Evolutionary conservation across 2,888 invertebrate species (phyloP).

Genomic region (Mesorhabditis sp.): DNA sequence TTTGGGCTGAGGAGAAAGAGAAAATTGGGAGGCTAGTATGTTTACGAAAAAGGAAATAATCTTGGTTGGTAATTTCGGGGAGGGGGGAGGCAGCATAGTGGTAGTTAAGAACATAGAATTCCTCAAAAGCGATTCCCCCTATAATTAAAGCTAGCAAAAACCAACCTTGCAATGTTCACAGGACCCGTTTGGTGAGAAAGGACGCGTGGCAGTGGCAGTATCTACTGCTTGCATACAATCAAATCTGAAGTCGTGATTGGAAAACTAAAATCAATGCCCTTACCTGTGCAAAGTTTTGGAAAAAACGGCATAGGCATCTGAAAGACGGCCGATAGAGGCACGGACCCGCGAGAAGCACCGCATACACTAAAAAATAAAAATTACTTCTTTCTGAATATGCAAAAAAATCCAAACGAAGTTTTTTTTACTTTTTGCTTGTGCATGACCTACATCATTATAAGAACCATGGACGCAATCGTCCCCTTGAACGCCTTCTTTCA

Average conservation of each 20-base stretch:
- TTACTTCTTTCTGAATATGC: background rate
- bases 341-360: slow-evolving; percentile 6
- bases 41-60: too few species aligned
- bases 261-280: background rate
- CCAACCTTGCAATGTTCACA: slow-evolving; percentile 53
- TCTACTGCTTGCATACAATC: slow-evolving; percentile 53
- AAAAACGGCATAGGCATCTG: slow-evolving; percentile 30
- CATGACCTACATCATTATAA: background rate
- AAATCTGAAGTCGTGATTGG: slow-evolving; percentile 23
- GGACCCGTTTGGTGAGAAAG: slow-evolving; percentile 56
- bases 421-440: background rate
- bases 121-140: too few species aligned
- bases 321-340: slow-evolving; percentile 5
- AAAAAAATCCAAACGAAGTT: background rate
- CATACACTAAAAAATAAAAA: background rate
- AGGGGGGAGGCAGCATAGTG: too few species aligned
- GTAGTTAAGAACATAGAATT: too few species aligned
- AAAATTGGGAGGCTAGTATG: too few species aligned
- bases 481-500: slow-evolving; percentile 6
- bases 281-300: slow-evolving; percentile 26
- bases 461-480: slow-evolving; percentile 4
- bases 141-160: background rate
- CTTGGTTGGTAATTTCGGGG: too few species aligned
- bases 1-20: too few species aligned
- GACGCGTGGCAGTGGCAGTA: slow-evolving; percentile 51